Percentiles rank a stretch among this genome's conserved stretches.
phyloP scores from a whole-genome alignment of 2,113 vertebrate species.

The Ondatra zibethicus region DNA sequence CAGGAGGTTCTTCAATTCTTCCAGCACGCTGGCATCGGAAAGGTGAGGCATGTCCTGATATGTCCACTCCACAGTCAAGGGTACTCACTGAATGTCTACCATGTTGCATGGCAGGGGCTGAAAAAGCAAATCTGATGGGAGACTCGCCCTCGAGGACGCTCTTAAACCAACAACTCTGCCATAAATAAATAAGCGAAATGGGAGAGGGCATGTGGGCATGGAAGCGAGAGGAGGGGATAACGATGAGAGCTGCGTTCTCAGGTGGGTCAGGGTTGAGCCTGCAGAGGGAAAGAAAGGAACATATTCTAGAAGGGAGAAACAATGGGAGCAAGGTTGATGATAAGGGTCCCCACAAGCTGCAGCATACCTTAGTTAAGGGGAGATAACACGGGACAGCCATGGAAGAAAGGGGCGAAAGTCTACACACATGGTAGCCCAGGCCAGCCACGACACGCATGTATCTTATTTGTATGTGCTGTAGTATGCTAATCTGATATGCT shows the following conservation, averaged over 20 bases:
- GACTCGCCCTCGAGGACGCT: not conserved
- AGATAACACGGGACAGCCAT: not conserved
- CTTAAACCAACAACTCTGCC: not conserved
- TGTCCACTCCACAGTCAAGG: accelerated
- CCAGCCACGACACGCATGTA: not conserved
- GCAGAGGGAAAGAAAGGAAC: not conserved
- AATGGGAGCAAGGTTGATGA: not conserved
- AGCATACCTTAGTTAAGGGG: not conserved
- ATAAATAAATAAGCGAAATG: not conserved
- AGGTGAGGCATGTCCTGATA: not conserved
- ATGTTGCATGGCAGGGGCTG: not conserved
- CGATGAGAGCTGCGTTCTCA: not conserved
- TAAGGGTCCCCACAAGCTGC: accelerated
- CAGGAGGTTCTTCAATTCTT: not conserved
- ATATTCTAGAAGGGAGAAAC: not conserved
- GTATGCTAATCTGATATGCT: not conserved
- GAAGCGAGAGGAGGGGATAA: not conserved
- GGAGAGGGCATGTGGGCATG: not conserved
- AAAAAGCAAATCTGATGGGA: not conserved
- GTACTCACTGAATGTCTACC: too few species aligned
- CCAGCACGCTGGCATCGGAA: not conserved
- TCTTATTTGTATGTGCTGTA: not conserved
- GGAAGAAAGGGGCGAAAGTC: not conserved
- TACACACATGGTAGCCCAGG: not conserved
- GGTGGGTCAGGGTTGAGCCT: accelerated